Base-by-base conservation (phyloP, 2,113 vertebrate genomes). In the Athene cunicularia region DNA sequence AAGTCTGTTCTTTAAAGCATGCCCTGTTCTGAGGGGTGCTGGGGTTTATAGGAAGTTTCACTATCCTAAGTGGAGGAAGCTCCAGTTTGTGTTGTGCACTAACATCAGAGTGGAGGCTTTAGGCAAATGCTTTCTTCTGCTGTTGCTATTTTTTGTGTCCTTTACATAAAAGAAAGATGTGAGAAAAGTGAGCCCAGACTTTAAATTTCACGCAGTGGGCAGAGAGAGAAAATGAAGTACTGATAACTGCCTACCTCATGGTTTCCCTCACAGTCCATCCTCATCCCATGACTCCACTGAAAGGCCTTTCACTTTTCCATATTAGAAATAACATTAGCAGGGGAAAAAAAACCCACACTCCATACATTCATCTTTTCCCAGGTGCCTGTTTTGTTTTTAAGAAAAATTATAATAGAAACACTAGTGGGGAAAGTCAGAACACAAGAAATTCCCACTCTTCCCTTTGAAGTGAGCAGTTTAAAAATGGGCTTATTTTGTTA, bases 401-500 rank as follows among this genome's bases (percentile, higher is more conserved):
- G 88, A 67, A 77, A 47, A 95, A 86, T 64, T 24, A 56, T 77
- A 93, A 88, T 83, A 84, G 89, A 97, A 97, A 83, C 64, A 50
- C 53, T 83, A 85, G 72, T 83, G 75, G 85, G 80, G 88, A 68
- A 80, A 91, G 95, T 62, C 21, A 52, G 74, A 95, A 92, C 70
- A 55, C 41, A 86, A 95, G 93, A 80, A 95, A 95, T 97, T 96
- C 85, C 95, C 95, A 80, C 56, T 95, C 47, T 91, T 93, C 85
- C 67, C 59, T 94, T 97, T 94, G 90, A 97, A 89, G 56, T 43
- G 85, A 97, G 71, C 52, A 19, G 58, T 76, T 96, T 81, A 64
- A 95, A 96, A 98, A 87, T 86, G 95, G 96, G 81, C 80, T 96
- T 94, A 95, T 97, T 97, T 97, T 91, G 96, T 97, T 95, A 94